phyloP scores from a whole-genome alignment of 2,888 invertebrate genomes.

The Apantesis nais region DNA sequence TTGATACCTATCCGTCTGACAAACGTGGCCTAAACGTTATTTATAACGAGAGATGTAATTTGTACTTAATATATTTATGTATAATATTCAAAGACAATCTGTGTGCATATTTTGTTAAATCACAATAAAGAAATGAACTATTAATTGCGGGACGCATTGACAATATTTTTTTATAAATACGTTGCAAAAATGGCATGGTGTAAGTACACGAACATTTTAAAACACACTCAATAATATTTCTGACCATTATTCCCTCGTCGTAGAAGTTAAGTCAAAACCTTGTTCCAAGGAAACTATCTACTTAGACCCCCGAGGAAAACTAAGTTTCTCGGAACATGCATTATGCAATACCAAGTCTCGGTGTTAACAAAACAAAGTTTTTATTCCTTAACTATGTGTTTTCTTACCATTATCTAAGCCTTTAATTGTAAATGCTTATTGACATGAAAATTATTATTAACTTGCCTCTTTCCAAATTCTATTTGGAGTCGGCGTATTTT shows the following conservation, averaged over 20 bases:
- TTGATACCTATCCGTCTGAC: too few species aligned
- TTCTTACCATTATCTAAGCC: not conserved
- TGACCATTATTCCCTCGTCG: not conserved
- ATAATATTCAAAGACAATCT: too few species aligned
- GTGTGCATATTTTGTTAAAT: too few species aligned
- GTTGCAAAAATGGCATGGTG: too few species aligned
- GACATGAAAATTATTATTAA: not conserved
- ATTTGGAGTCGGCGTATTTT: not conserved
- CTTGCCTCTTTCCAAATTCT: not conserved
- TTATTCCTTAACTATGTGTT: conserved; percentile 3
- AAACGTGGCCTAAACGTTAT: too few species aligned
- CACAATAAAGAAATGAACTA: not conserved
- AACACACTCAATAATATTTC: not conserved
- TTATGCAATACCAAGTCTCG: conserved; percentile 12
- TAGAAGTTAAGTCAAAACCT: not conserved
- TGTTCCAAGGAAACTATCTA: not conserved
- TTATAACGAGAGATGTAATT: too few species aligned
- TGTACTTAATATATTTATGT: too few species aligned
- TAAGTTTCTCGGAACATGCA: conserved; percentile 9
- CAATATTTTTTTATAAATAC: not conserved
- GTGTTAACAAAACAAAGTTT: conserved; percentile 7
- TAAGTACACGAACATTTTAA: not conserved
- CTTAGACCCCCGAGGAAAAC: conserved; percentile 7
- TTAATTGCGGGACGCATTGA: not conserved
- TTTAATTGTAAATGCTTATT: not conserved